Conservation (phyloP, 2,888 invertebrate genomes). For the Drosophila paramelanica region DNA sequence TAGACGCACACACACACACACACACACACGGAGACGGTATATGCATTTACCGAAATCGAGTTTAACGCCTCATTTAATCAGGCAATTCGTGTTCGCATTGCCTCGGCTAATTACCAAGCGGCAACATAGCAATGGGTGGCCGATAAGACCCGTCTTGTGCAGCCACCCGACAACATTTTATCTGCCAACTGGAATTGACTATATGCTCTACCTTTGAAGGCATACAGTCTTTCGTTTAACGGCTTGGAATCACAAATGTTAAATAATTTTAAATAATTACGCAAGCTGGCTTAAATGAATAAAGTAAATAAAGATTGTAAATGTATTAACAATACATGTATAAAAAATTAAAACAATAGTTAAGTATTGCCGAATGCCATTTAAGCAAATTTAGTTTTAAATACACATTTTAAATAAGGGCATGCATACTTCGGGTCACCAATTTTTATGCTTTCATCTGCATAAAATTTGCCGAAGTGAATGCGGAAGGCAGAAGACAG, state of each 20-base stretch:
- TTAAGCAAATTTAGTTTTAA: too few species aligned
- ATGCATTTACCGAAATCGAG: conserved; percentile 39
- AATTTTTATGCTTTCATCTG: conserved; percentile 33
- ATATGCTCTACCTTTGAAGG: not conserved
- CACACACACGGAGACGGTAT: conserved; percentile 5
- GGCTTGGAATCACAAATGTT: too few species aligned
- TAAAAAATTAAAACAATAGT: too few species aligned
- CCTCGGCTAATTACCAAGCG: conserved; percentile 55
- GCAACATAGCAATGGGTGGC: not conserved
- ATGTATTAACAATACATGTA: too few species aligned
- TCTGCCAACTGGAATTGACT: conserved; percentile 19
- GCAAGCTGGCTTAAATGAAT: too few species aligned
- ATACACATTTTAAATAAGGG: not conserved
- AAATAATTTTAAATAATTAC: too few species aligned
- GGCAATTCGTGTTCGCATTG: conserved; percentile 35
- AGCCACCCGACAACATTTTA: conserved; percentile 42
- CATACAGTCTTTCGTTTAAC: not conserved
- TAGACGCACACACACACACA: not conserved
- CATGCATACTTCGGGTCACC: not conserved
- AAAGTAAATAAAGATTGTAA: too few species aligned
- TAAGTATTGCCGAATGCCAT: too few species aligned
- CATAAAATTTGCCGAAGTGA: conserved; percentile 32
- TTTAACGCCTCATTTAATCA: conserved; percentile 69
- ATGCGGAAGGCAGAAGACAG: conserved; percentile 34
- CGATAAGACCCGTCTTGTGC: conserved; percentile 14